Percentiles rank a stretch among this genome's conserved stretches.
Conservation (phyloP, 2,888 invertebrate genomes). For the Noctua janthe region DNA sequence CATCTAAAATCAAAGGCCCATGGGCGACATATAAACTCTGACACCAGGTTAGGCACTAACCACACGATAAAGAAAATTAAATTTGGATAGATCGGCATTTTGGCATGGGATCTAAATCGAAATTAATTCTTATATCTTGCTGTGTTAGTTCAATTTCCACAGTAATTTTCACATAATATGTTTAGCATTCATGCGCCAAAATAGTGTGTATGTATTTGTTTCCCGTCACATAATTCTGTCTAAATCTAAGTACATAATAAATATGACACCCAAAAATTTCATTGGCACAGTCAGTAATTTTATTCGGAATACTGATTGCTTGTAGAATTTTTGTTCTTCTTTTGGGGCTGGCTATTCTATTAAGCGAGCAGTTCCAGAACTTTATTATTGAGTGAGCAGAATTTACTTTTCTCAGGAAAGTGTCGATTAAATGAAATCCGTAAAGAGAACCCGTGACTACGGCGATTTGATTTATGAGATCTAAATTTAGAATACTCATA, state of each 20-base stretch:
- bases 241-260: neutral
- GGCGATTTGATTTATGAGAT: slow-evolving; percentile 31
- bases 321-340: neutral
- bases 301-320: neutral
- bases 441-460: slow-evolving; percentile 28
- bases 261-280: neutral
- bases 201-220: neutral
- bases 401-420: neutral
- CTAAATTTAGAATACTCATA: slow-evolving; percentile 20
- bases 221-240: neutral
- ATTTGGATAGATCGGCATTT: too few species aligned
- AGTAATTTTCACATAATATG: neutral
- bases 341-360: neutral
- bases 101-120: neutral
- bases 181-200: neutral
- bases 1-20: neutral
- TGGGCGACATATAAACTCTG: too few species aligned
- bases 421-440: slow-evolving; percentile 18
- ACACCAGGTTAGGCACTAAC: too few species aligned
- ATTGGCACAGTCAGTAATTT: neutral
- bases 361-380: too few species aligned
- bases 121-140: neutral
- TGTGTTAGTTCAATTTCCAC: neutral
- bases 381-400: neutral
- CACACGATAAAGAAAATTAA: too few species aligned